A percentile compares a stretch with the other conserved stretches of the same genome.
Evolutionary conservation across 2,888 invertebrate genomes (phyloP).

Genomic region (Eupeodes latifasciatus): DNA sequence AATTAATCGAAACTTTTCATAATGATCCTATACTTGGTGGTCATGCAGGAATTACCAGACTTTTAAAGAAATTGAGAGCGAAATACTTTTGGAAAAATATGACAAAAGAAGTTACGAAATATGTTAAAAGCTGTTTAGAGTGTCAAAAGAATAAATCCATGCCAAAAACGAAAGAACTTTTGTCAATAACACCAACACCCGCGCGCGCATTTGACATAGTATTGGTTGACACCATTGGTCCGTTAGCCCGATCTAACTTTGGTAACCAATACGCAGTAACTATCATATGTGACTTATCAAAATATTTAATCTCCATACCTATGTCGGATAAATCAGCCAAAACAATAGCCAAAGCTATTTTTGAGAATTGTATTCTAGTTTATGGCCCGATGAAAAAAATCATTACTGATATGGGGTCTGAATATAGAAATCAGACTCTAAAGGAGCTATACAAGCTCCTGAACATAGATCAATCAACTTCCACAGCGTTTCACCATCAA

Average conservation of each 20-base stretch:
- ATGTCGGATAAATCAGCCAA: slow-evolving; percentile 32
- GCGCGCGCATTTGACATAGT: slow-evolving; percentile 40
- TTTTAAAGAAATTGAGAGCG: background rate
- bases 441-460: background rate
- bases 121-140: slow-evolving; percentile 5
- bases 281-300: slow-evolving; percentile 49
- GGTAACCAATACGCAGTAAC: slow-evolving; percentile 51
- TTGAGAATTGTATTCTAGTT: slow-evolving; percentile 4
- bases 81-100: slow-evolving; percentile 34
- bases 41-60: slow-evolving; percentile 1
- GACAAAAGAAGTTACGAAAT: slow-evolving; percentile 7
- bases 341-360: slow-evolving; percentile 1
- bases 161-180: slow-evolving; percentile 16
- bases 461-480: background rate
- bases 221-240: slow-evolving; percentile 48
- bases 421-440: slow-evolving; percentile 1
- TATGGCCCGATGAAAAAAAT: slow-evolving; percentile 23
- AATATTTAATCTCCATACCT: slow-evolving; percentile 42
- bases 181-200: slow-evolving; percentile 34
- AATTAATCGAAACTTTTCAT: background rate
- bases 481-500: slow-evolving; percentile 3
- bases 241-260: slow-evolving; percentile 33
- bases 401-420: slow-evolving; percentile 18
- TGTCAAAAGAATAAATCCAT: slow-evolving; percentile 32
- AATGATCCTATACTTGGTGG: slow-evolving; percentile 11